Percentiles rank a stretch among this genome's conserved stretches.
Evolutionary conservation across 2,888 invertebrate genomes (phyloP).

Genomic region (Mamestra brassicae): DNA sequence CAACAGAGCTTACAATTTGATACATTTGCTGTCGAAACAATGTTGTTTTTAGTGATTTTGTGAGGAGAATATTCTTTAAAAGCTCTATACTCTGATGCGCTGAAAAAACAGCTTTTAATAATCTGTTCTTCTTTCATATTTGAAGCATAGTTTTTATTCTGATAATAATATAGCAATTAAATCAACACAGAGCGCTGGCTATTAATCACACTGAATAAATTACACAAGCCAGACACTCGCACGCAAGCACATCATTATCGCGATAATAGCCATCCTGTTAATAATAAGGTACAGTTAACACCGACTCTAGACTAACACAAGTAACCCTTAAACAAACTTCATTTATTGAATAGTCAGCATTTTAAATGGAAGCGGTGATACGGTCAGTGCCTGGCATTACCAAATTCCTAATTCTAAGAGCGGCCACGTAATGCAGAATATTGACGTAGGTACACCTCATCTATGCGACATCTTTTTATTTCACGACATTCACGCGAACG

Average conservation of each 20-base stretch:
- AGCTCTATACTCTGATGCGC: neutral
- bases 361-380: too few species aligned
- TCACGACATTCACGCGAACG: too few species aligned
- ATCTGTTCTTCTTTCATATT: neutral
- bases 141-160: neutral
- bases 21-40: conserved; percentile 4
- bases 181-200: conserved; percentile 2
- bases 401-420: too few species aligned
- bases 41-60: neutral
- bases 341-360: conserved; percentile 26
- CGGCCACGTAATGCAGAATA: too few species aligned
- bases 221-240: conserved; percentile 22
- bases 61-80: neutral
- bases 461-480: too few species aligned
- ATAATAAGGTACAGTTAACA: conserved; percentile 27
- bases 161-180: conserved; percentile 25
- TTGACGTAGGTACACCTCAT: too few species aligned
- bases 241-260: conserved; percentile 47
- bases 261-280: conserved; percentile 22
- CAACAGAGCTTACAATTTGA: conserved; percentile 2
- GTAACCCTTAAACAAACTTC: conserved; percentile 22
- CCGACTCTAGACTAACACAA: neutral
- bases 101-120: conserved; percentile 13
- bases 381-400: too few species aligned
- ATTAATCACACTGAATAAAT: conserved; percentile 33